Evolutionary conservation across 2,797 vertebrate species (phyloP).

Genomic region (Danio jaintianensis): DNA sequence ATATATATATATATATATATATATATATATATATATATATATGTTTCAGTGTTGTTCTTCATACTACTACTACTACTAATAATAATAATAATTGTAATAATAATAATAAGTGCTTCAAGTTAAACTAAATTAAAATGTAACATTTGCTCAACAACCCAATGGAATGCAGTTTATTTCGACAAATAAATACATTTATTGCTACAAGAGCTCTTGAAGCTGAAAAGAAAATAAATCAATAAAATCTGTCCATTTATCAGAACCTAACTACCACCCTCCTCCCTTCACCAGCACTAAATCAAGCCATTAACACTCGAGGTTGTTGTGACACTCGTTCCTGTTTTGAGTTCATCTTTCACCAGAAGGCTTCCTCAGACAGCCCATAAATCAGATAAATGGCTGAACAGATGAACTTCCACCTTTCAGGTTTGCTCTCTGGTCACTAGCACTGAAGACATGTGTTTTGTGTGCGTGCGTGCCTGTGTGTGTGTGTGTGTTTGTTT

Average conservation of each 20-base stretch:
- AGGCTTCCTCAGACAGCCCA: slow-evolving; percentile 73
- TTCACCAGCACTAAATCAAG: slow-evolving; percentile 26
- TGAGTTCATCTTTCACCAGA: slow-evolving; percentile 72
- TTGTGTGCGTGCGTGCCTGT: slow-evolving; percentile 20
- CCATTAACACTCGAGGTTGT: slow-evolving; percentile 46
- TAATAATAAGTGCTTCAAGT: no score
- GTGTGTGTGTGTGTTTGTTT: slow-evolving; percentile 33
- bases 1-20: no score
- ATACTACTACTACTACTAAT: no score
- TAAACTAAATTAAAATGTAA: no score
- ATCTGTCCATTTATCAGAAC: neutral
- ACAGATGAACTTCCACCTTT: slow-evolving; percentile 77
- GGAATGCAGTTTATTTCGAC: no score
- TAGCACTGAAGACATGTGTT: slow-evolving; percentile 26
- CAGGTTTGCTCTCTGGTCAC: slow-evolving; percentile 70
- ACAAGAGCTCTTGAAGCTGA: neutral
- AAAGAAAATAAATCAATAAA: neutral
- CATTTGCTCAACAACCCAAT: no score
- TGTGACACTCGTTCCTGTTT: slow-evolving; percentile 59
- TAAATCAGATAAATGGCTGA: slow-evolving; percentile 77
- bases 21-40: no score
- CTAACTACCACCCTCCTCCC: neutral
- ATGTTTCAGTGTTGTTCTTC: no score
- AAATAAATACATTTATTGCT: neutral
- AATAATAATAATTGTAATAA: no score